Conservation (phyloP, 2,797 vertebrate genomes). For the Lithobates sylvaticus region DNA sequence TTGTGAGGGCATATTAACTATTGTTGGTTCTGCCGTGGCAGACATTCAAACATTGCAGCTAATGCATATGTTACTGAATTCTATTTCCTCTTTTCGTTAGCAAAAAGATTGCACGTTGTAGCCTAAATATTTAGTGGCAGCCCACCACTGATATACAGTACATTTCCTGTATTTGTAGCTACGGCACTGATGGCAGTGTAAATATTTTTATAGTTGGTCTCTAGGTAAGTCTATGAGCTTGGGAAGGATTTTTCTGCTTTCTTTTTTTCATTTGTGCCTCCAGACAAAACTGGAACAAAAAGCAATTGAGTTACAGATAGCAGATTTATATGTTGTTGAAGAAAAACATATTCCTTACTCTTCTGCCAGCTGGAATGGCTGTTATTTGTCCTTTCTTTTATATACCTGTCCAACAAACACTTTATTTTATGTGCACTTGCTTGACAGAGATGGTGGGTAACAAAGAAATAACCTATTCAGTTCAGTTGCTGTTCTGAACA, state of each 20-base stretch:
- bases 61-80: too few species aligned
- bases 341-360: conserved; percentile 12
- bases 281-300: conserved; percentile 1
- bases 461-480: neutral
- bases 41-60: neutral
- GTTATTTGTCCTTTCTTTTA: neutral
- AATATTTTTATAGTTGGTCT: neutral
- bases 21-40: neutral
- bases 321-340: neutral
- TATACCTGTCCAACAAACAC: conserved; percentile 1
- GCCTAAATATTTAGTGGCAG: too few species aligned
- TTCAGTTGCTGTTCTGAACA: neutral
- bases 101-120: neutral
- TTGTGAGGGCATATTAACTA: neutral
- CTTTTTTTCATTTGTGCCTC: neutral
- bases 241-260: neutral
- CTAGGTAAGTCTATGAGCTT: neutral
- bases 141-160: neutral
- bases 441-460: neutral
- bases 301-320: conserved; percentile 1
- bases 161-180: neutral
- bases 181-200: neutral
- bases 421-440: conserved; percentile 4
- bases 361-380: conserved; percentile 9
- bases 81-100: too few species aligned